Percentiles rank a stretch among this genome's conserved stretches.
Evolutionary conservation across 1,140 invertebrate genomes (phyloP).

Genomic region (Orussus abietinus): DNA sequence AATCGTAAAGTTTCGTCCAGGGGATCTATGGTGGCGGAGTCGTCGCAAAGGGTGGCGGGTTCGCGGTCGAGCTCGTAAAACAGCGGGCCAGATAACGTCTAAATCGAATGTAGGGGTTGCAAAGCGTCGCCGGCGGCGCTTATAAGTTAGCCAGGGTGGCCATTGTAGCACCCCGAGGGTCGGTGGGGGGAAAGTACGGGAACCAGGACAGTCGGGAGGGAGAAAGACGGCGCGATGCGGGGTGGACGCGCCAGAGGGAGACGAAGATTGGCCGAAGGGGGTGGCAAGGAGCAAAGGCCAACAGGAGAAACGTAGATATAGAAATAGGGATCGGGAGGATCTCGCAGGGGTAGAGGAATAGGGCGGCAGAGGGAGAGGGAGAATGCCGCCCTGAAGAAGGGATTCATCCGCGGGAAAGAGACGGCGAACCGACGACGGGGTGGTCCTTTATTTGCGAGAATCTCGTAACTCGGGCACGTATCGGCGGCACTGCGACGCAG

Average conservation of each 20-base stretch:
- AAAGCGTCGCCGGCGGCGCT: neutral
- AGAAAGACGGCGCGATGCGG: no score
- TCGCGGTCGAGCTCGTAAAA: no score
- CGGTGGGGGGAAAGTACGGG: neutral
- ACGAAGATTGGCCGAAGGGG: no score
- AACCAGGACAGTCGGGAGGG: no score
- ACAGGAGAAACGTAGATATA: slow-evolving; percentile 11
- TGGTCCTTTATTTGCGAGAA: slow-evolving; percentile 15
- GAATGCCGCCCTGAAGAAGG: no score
- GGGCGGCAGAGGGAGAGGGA: no score
- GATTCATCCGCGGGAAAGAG: no score
- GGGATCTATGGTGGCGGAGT: no score
- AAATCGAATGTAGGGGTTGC: neutral
- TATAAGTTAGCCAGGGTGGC: neutral
- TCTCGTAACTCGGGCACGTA: slow-evolving; percentile 22
- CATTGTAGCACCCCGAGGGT: neutral
- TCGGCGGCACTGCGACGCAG: slow-evolving; percentile 21
- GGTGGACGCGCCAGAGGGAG: no score
- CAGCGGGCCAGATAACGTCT: neutral
- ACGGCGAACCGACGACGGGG: slow-evolving; percentile 4
- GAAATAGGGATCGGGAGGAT: slow-evolving; percentile 1
- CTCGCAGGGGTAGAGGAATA: neutral
- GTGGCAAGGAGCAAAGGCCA: neutral
- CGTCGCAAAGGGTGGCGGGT: neutral
- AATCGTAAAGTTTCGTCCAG: no score